Base-by-base conservation (phyloP, 2,888 invertebrate species). In the Hipparchia semele region DNA sequence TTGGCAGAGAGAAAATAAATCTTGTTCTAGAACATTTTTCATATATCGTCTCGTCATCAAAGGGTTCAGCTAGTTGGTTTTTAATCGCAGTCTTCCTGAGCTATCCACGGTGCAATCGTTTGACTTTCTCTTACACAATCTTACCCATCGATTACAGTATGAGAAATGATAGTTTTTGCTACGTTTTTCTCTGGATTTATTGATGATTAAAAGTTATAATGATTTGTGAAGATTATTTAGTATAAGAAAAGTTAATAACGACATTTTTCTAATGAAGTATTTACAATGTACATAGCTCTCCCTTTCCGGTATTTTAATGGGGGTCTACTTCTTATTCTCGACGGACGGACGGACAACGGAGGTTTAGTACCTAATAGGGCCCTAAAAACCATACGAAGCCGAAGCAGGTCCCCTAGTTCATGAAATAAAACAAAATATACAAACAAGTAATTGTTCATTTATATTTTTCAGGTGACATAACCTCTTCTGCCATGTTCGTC, bases 101-200 rank as follows among this genome's bases (percentile, higher is more conserved):
- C 61, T 60, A 67, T 70, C 66, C 56, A 56, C 58, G 49, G 62
- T 46, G 39, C 61, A 51, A 59, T 65, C 64, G 12, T 70, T 73
- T 61, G 56, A 67, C 73, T 73, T 73, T 73, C 73, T 70, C 73
- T 67, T 39, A 5, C 51, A 53, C 65, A 51, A 53, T 33, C 9
- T 53, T 10, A 65, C 33, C 53, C 33, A 33, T 64, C 49, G 64
- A 51, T 65, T 23, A 65, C 53, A 39, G 33, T 65, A 33, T 65
- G 51, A 53, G 65, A 65, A 53, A 10, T 12, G 65, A 53, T 33
- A 53, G 51, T 65, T 65, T 53, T 65, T 65, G 53, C 53, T 6
- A 10, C 53, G 33, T 65, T 53, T 65, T 65, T 65, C 53, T 33
- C 65, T 53, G 53, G 9, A 53, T 49, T 65, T 65, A 65, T 65